A percentile compares a stretch with the other conserved stretches of the same genome.
Evolutionary conservation across 2,113 vertebrate species (phyloP).

Genomic region (Paramormyrops kingsleyae): DNA sequence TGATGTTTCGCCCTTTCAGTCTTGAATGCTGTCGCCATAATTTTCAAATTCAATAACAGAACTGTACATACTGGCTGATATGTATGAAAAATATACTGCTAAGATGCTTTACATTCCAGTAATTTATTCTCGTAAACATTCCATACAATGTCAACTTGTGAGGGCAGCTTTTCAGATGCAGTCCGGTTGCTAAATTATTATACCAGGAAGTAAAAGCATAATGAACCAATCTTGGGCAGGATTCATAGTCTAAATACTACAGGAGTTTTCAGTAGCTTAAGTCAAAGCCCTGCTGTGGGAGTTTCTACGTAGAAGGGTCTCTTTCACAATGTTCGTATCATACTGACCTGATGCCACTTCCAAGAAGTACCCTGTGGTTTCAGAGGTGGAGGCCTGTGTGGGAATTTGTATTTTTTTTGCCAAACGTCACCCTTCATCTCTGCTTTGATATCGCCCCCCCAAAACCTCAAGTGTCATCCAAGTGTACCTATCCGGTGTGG

Average conservation of each 20-base stretch:
- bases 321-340: constrained; percentile 27
- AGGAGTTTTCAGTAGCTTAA: background rate
- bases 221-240: background rate
- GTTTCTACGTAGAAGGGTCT: constrained; percentile 9
- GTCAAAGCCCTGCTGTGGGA: background rate
- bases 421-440: constrained; percentile 10
- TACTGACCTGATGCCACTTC: constrained; percentile 22
- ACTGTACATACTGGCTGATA: background rate
- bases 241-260: background rate
- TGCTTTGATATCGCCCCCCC: constrained; percentile 29
- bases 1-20: background rate
- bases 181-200: background rate
- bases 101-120: background rate
- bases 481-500: background rate
- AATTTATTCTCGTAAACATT: background rate
- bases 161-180: background rate
- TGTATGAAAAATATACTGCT: background rate
- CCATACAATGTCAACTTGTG: background rate
- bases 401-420: background rate
- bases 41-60: background rate
- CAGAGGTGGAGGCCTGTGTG: constrained; percentile 14
- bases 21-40: background rate
- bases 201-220: background rate
- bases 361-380: constrained; percentile 34
- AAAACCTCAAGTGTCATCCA: constrained; percentile 31